Percentiles rank a stretch among this genome's conserved stretches.
phyloP scores from a whole-genome alignment of 2,113 vertebrate genomes.

The Phainopepla nitens region DNA sequence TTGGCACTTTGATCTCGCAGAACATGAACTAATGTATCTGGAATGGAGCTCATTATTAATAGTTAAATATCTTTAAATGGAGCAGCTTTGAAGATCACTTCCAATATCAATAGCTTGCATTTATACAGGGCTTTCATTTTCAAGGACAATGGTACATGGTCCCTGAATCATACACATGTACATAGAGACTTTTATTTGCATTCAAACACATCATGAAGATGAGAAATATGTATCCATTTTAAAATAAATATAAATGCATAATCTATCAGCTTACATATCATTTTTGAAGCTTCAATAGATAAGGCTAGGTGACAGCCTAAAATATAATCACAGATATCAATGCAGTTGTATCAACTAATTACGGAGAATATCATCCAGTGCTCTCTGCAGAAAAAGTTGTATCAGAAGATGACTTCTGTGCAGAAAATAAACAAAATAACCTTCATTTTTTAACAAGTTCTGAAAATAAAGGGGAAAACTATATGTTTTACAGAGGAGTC shows the following conservation, averaged over 20 bases:
- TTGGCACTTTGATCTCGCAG: background rate
- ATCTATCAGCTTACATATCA: background rate
- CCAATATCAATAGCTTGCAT: background rate
- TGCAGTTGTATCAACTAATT: background rate
- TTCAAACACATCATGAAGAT: background rate
- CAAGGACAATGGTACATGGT: background rate
- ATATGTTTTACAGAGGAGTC: background rate
- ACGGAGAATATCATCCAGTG: background rate
- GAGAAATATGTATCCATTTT: background rate
- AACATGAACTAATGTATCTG: background rate
- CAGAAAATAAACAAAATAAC: background rate
- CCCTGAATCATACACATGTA: background rate
- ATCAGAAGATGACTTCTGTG: background rate
- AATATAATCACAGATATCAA: background rate
- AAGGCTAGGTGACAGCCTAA: background rate
- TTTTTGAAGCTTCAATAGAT: background rate
- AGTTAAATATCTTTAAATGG: background rate
- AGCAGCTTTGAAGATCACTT: background rate
- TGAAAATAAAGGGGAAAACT: background rate
- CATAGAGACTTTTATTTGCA: background rate
- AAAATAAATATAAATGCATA: background rate
- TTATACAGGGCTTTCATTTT: background rate
- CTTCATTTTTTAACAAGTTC: background rate
- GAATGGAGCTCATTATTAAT: slow-evolving; percentile 15
- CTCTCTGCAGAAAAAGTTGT: background rate